These are phyloP conservation scores for Suricata suricatta DNA, from an alignment of 2,113 vertebrate genomes.

Conservation along the genomic window DNA sequence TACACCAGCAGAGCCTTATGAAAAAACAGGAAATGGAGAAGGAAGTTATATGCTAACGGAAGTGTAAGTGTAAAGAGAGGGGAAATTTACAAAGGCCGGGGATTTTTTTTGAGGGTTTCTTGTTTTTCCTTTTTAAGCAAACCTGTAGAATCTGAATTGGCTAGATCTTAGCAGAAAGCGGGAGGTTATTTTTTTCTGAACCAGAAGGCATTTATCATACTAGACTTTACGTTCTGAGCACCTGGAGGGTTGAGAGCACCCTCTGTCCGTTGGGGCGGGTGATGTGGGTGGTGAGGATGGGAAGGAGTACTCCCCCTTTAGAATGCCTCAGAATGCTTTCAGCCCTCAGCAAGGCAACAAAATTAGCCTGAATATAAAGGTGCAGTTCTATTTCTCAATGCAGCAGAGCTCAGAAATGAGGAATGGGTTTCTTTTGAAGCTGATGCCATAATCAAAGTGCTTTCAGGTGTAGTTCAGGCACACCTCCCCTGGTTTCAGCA, in stretches of 20 bases:
- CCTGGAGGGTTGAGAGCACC: neutral
- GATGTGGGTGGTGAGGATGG: rapidly evolving
- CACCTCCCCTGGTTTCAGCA: constrained; percentile 81
- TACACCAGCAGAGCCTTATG: neutral
- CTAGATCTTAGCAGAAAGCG: constrained; percentile 11
- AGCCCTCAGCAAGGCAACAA: constrained; percentile 75
- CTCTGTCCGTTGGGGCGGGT: neutral
- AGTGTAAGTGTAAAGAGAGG: neutral
- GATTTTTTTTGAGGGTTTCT: neutral
- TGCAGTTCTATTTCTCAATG: constrained; percentile 82
- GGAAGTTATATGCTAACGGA: constrained; percentile 39
- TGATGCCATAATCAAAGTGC: constrained; percentile 80
- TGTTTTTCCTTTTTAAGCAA: constrained; percentile 24
- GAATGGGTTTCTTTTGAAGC: constrained; percentile 84
- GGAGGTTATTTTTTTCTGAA: neutral
- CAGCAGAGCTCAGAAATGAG: constrained; percentile 78
- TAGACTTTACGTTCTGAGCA: neutral
- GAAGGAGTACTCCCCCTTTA: neutral
- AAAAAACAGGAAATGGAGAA: neutral
- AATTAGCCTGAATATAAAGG: constrained; percentile 84
- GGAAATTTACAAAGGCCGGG: constrained; percentile 15
- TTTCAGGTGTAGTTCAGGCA: constrained; percentile 85
- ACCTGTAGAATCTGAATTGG: constrained; percentile 65
- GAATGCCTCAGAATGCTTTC: constrained; percentile 79
- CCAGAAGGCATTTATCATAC: rapidly evolving